Conservation (phyloP, 1,140 invertebrate species). For the Drosophila watanabei region DNA sequence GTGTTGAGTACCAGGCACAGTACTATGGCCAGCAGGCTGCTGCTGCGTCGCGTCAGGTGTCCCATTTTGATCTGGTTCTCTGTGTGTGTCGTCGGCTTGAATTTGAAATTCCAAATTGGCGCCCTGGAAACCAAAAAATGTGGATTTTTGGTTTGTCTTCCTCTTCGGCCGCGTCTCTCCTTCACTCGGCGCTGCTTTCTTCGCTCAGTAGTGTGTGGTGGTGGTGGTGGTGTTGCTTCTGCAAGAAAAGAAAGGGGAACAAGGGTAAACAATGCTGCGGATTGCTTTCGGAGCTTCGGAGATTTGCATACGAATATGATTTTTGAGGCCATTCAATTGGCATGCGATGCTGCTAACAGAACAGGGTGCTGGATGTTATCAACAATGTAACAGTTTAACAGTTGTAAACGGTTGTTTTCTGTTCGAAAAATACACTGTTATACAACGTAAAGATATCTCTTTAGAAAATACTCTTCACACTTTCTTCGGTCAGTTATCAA, state of each 20-base stretch:
- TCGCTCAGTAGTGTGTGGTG: constrained; percentile 50
- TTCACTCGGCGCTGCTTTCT: constrained; percentile 49
- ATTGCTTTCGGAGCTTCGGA: constrained; percentile 42
- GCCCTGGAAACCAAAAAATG: constrained; percentile 60
- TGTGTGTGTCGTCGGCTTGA: constrained; percentile 46
- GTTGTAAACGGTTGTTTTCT: constrained; percentile 15
- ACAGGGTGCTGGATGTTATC: constrained; percentile 12
- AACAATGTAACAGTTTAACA: constrained; percentile 3
- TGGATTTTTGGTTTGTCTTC: constrained; percentile 46
- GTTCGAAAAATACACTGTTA: constrained; percentile 19
- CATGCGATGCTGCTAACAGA: constrained; percentile 20
- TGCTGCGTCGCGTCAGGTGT: constrained; percentile 69
- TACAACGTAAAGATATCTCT: constrained; percentile 1
- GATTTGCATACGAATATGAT: constrained; percentile 67
- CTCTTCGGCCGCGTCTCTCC: constrained; percentile 27
- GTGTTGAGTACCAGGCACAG: constrained; percentile 79
- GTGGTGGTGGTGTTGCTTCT: constrained; percentile 39
- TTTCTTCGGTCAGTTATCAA: constrained; percentile 26
- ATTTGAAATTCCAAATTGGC: constrained; percentile 57
- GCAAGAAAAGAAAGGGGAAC: constrained; percentile 82
- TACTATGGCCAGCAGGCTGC: constrained; percentile 69
- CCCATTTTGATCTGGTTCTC: constrained; percentile 71
- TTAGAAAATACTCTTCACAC: constrained; percentile 3
- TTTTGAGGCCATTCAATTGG: constrained; percentile 50
- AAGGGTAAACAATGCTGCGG: constrained; percentile 80